Percentiles rank a stretch among this genome's conserved stretches.
These are phyloP conservation scores for Leucopsar rothschildi DNA, from an alignment of 2,113 vertebrate species.

Conservation along the genomic window DNA sequence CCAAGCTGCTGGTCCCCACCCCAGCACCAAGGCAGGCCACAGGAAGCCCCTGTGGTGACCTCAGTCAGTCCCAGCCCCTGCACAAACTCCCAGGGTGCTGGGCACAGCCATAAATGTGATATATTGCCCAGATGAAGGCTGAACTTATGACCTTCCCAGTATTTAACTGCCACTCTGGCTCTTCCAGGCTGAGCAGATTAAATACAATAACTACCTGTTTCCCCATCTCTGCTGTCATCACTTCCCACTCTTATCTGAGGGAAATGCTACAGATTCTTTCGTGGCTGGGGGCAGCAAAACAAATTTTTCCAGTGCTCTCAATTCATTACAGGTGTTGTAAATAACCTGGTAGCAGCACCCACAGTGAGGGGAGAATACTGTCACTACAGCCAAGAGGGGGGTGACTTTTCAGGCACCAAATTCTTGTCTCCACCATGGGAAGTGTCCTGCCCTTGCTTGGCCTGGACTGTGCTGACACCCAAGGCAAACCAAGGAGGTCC, in stretches of 20 bases:
- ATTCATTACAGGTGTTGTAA: background rate
- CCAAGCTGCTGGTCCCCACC: background rate
- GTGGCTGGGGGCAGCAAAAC: conserved; percentile 9
- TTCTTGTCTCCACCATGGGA: background rate
- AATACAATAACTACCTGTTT: background rate
- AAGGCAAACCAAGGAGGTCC: fast-evolving
- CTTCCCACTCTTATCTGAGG: background rate
- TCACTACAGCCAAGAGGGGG: background rate
- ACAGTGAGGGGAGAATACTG: background rate
- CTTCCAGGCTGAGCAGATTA: conserved; percentile 44
- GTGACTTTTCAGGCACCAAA: background rate
- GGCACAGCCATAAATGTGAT: conserved; percentile 51
- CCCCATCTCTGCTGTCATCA: conserved; percentile 5
- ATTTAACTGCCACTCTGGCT: conserved; percentile 39
- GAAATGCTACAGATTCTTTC: conserved; percentile 38
- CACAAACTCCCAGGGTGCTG: conserved; percentile 20
- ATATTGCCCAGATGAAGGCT: conserved; percentile 73
- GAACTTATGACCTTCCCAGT: conserved; percentile 69
- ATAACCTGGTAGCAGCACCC: background rate
- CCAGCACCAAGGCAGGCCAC: conserved; percentile 22
- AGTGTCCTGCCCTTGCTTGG: background rate
- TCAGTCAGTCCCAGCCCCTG: conserved; percentile 18
- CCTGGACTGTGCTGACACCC: background rate
- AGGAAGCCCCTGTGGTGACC: conserved; percentile 50
- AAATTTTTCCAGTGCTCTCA: conserved; percentile 43